These are phyloP conservation scores for Narcine bancroftii DNA, from an alignment of 2,113 vertebrate species.

Conservation along the genomic window DNA sequence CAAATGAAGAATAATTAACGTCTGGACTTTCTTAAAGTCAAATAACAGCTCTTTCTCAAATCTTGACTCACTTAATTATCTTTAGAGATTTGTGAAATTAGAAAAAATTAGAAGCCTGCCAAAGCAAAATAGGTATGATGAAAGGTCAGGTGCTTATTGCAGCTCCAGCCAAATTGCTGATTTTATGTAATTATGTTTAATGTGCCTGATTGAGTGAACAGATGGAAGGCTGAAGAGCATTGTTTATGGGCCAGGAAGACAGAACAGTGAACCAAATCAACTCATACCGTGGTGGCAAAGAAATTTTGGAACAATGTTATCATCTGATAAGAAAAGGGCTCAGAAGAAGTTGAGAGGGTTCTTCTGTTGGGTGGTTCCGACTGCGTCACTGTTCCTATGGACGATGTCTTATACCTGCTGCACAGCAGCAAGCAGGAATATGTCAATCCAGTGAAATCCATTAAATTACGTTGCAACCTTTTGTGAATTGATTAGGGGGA, in stretches of 20 bases:
- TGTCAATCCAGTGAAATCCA: neutral
- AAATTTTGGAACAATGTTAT: neutral
- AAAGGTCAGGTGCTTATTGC: neutral
- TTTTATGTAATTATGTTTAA: constrained; percentile 6
- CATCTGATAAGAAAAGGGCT: neutral
- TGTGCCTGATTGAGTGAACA: neutral
- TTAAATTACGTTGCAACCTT: too few species aligned
- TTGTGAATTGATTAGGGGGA: too few species aligned
- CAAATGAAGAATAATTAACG: too few species aligned
- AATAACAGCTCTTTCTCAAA: too few species aligned
- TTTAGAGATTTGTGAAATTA: too few species aligned
- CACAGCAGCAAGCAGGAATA: neutral
- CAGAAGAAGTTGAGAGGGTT: neutral
- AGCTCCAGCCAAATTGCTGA: neutral
- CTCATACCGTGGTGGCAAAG: neutral
- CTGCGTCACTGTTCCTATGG: neutral
- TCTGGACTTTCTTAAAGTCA: too few species aligned
- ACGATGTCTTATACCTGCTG: neutral
- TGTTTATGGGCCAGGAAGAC: neutral
- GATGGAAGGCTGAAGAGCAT: neutral
- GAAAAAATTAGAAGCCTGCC: too few species aligned
- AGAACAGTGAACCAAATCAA: neutral
- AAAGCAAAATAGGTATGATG: too few species aligned
- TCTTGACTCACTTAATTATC: too few species aligned
- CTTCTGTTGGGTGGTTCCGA: neutral